phyloP scores from a whole-genome alignment of 2,888 invertebrate genomes.

The Miltochrista miniata region DNA sequence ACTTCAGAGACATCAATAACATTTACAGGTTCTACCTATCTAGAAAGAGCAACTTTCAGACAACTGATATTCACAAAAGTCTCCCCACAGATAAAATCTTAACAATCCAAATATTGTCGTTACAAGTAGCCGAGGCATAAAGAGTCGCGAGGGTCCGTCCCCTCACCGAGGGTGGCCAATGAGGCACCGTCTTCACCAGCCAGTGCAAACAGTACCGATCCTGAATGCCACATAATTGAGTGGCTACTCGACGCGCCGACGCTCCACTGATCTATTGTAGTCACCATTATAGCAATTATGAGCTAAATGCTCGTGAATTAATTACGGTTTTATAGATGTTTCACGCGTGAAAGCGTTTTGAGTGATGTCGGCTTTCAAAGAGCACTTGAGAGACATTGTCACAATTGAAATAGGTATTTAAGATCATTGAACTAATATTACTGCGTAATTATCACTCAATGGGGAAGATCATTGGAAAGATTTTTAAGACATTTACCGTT shows the following conservation, averaged over 20 bases:
- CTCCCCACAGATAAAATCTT: slow-evolving; percentile 33
- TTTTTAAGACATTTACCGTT: too few relatives aligned
- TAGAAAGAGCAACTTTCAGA: background rate
- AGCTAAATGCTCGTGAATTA: slow-evolving; percentile 70
- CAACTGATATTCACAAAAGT: slow-evolving; percentile 2
- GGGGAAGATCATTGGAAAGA: too few relatives aligned
- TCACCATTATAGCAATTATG: slow-evolving; percentile 73
- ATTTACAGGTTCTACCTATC: background rate
- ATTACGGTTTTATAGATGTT: slow-evolving; percentile 69
- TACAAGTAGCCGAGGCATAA: slow-evolving; percentile 38
- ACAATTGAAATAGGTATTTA: background rate
- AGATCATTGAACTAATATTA: too few relatives aligned
- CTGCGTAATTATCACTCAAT: too few relatives aligned
- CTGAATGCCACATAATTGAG: slow-evolving; percentile 77
- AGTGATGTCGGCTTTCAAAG: slow-evolving; percentile 12
- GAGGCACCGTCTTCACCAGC: slow-evolving; percentile 61
- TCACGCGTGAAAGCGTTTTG: slow-evolving; percentile 53
- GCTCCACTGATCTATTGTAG: slow-evolving; percentile 65
- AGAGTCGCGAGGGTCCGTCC: slow-evolving; percentile 47
- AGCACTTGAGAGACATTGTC: background rate
- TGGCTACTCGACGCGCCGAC: slow-evolving; percentile 57
- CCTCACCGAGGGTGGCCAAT: slow-evolving; percentile 61
- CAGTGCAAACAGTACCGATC: slow-evolving; percentile 66
- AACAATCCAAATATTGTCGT: slow-evolving; percentile 44
- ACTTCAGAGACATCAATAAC: background rate